phyloP scores from a whole-genome alignment of 2,113 vertebrate species.

The Lutjanus erythropterus region DNA sequence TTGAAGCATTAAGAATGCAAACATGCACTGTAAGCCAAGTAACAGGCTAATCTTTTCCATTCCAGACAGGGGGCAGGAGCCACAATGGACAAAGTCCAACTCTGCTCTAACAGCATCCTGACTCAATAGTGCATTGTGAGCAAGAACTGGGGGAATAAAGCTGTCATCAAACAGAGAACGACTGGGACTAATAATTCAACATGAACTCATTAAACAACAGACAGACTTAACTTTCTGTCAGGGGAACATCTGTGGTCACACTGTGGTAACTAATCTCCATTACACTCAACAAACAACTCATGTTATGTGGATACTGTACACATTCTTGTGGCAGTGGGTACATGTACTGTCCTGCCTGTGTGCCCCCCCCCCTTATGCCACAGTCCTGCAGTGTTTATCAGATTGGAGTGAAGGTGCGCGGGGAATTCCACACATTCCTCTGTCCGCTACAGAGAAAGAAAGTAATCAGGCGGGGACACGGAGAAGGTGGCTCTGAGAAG shows the following conservation, averaged over 20 bases:
- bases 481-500: slow-evolving; percentile 28
- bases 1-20: slow-evolving; percentile 74
- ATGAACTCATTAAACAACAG: slow-evolving; percentile 44
- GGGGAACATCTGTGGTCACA: slow-evolving; percentile 38
- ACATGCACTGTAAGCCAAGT: slow-evolving; percentile 71
- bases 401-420: slow-evolving; percentile 74
- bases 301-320: slow-evolving; percentile 56
- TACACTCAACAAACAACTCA: slow-evolving; percentile 62
- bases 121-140: slow-evolving; percentile 72
- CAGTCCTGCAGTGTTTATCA: slow-evolving; percentile 74
- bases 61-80: slow-evolving; percentile 62
- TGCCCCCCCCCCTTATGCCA: slow-evolving; percentile 38
- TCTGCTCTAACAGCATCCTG: slow-evolving; percentile 63
- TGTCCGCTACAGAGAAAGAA: slow-evolving; percentile 60
- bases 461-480: slow-evolving; percentile 32
- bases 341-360: slow-evolving; percentile 70
- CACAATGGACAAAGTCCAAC: slow-evolving; percentile 69
- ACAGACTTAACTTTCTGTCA: slow-evolving; percentile 11
- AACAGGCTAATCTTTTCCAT: slow-evolving; percentile 79
- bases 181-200: slow-evolving; percentile 45
- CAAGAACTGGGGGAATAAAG: slow-evolving; percentile 56
- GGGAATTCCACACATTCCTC: slow-evolving; percentile 83
- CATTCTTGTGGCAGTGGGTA: slow-evolving; percentile 73
- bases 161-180: slow-evolving; percentile 50
- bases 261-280: slow-evolving; percentile 51